Base-by-base conservation (phyloP, 2,113 vertebrate genomes). In the Stictonetta naevosa region DNA sequence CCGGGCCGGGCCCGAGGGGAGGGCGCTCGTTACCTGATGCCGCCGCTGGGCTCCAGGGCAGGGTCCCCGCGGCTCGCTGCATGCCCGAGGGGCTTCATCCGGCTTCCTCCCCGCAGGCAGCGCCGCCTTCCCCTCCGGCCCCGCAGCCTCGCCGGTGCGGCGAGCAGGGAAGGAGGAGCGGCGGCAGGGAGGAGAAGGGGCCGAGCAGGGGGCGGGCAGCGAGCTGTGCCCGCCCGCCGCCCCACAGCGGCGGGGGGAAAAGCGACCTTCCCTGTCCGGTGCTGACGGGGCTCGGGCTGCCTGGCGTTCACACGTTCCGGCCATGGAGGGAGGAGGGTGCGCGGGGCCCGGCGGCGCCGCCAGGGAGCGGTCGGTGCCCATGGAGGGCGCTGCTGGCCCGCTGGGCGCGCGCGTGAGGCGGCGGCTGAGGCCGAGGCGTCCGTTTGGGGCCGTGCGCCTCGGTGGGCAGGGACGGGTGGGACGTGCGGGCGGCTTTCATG, bases 1-100 rank as follows among this genome's bases (percentile, higher is more conserved):
- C 55, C 10, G 11, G 63, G 25, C 55, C 10, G 11, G 63, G 28
- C 15, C 17, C 23, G 18, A 18, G 12, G 68, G 3, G 11, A 19
- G n/a, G 18, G 26, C 38, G 7, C 38, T 91, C 93, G 97, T 92
- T 94, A 97, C 95, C 97, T 97, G 97, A 60, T 29, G 85, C n/a
- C 29, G 66, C 84, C 73, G 74, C 56, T 33, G 23, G 66, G 80
- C 79, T 46, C 56, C 84, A 40, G 68, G 60, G 59, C 83, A 88
- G 68, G 60, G 46, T 73, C 44, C 21, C 60, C 22, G 46, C 74
- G 19, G n/a, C 66, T 66, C 88, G 81, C 97, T 66, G 81, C 95
- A 93, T 96, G 82, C 84, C 94, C 56, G 76, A 86, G 55, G 50
- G 74, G 58, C 36, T 34, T 90, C 80, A 83, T 81, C 72, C 94